Percentiles rank a stretch among this genome's conserved stretches.
phyloP scores from a whole-genome alignment of 2,797 vertebrate genomes.

The Eleutherodactylus coqui region DNA sequence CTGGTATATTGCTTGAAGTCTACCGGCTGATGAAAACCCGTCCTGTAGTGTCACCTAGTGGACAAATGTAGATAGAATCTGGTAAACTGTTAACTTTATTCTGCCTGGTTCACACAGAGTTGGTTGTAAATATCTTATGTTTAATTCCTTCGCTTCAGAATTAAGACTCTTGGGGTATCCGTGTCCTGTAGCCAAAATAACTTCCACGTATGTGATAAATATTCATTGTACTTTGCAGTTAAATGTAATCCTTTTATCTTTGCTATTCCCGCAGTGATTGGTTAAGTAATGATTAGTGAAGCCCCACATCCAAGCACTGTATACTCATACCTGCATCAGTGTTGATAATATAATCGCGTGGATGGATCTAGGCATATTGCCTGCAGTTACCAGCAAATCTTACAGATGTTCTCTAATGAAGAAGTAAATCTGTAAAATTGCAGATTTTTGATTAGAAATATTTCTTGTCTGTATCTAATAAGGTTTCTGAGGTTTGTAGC shows the following conservation, averaged over 20 bases:
- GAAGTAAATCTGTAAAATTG: not conserved
- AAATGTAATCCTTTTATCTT: conserved; percentile 4
- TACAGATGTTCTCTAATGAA: not conserved
- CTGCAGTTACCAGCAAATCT: not conserved
- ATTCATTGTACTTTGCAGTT: not conserved
- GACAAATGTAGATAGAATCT: not conserved
- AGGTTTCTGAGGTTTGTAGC: not conserved
- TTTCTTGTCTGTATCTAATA: not conserved
- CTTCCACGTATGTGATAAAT: not conserved
- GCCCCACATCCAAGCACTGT: not conserved
- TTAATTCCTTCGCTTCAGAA: not conserved
- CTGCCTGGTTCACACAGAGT: not conserved
- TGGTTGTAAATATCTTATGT: not conserved
- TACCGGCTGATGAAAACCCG: not conserved
- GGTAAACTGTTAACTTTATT: not conserved
- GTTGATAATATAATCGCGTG: not conserved
- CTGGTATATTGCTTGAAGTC: not conserved
- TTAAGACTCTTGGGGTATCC: not conserved
- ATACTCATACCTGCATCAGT: not conserved
- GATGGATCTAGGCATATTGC: not conserved
- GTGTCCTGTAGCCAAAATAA: conserved; percentile 14
- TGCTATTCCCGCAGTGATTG: not conserved
- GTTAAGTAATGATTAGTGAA: not conserved
- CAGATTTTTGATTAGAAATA: not conserved
- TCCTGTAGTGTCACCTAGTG: not conserved